Percentiles rank a stretch among this genome's conserved stretches.
Evolutionary conservation across 2,888 invertebrate genomes (phyloP).

Genomic region (Conchocele bisecta): DNA sequence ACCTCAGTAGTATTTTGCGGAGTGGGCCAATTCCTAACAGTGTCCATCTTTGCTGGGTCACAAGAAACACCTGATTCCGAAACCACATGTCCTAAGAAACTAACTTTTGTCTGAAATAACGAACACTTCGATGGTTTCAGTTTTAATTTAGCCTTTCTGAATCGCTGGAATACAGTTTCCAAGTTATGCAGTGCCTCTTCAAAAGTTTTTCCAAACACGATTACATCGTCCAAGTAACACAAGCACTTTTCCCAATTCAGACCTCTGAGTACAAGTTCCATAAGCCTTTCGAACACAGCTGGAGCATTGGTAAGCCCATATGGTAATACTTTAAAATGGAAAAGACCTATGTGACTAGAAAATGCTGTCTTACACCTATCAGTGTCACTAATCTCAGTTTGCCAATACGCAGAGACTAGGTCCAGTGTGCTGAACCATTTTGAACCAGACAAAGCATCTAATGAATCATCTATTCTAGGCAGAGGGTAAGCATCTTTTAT

Average conservation of each 20-base stretch:
- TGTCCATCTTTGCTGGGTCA: neutral
- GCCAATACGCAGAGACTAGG: constrained; percentile 46
- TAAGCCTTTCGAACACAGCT: constrained; percentile 34
- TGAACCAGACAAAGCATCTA: constrained; percentile 34
- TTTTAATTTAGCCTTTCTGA: constrained; percentile 5
- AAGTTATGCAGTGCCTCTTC: too few species aligned
- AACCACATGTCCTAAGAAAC: constrained; percentile 13
- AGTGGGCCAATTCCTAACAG: constrained; percentile 3
- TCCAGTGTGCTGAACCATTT: constrained; percentile 43
- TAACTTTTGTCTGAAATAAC: constrained; percentile 1
- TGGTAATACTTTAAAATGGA: constrained; percentile 39
- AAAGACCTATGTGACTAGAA: constrained; percentile 26
- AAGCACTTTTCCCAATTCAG: constrained; percentile 37
- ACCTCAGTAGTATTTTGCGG: neutral
- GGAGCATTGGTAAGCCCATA: constrained; percentile 45
- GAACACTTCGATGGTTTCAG: constrained; percentile 4
- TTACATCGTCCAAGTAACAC: constrained; percentile 27
- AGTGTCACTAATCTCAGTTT: constrained; percentile 28
- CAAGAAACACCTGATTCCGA: neutral
- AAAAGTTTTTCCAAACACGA: constrained; percentile 5
- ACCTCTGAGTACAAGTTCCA: constrained; percentile 30
- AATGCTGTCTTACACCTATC: constrained; percentile 36
- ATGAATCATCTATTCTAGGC: constrained; percentile 33
- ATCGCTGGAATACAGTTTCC: neutral
- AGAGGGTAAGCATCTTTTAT: constrained; percentile 46